These are phyloP conservation scores for Cotesia vestalis DNA, from an alignment of 1,140 invertebrate genomes.

Conservation along the genomic window DNA sequence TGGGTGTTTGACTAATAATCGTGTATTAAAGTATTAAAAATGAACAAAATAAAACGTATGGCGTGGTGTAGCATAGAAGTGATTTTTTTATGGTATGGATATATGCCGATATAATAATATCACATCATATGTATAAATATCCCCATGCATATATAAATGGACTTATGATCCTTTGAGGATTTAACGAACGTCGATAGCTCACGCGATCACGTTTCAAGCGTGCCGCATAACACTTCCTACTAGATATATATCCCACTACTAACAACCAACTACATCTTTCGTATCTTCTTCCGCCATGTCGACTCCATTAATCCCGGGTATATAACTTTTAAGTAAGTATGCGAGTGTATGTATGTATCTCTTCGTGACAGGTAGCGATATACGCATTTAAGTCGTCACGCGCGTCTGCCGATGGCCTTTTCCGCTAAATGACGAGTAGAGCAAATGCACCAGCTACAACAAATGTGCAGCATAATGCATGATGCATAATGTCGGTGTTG, in stretches of 20 bases:
- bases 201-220: slow-evolving; percentile 32
- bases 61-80: background rate
- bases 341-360: no score
- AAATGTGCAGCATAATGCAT: no score
- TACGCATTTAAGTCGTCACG: slow-evolving; percentile 20
- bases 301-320: slow-evolving; percentile 34
- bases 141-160: background rate
- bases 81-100: background rate
- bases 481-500: no score
- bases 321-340: no score
- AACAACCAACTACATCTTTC: slow-evolving; percentile 1
- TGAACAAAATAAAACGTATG: background rate
- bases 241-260: slow-evolving; percentile 19
- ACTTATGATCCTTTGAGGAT: background rate
- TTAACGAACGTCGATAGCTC: slow-evolving; percentile 45
- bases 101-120: slow-evolving; percentile 3
- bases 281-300: slow-evolving; percentile 28
- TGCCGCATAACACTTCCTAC: slow-evolving; percentile 22
- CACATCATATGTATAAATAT: slow-evolving; percentile 8
- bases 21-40: slow-evolving; percentile 20
- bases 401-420: background rate
- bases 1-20: slow-evolving; percentile 35
- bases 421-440: slow-evolving; percentile 18
- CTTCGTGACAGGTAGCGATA: slow-evolving; percentile 17
- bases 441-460: background rate